These are phyloP conservation scores for Ariolimax columbianus DNA, from an alignment of 2,888 invertebrate genomes.

Conservation along the genomic window DNA sequence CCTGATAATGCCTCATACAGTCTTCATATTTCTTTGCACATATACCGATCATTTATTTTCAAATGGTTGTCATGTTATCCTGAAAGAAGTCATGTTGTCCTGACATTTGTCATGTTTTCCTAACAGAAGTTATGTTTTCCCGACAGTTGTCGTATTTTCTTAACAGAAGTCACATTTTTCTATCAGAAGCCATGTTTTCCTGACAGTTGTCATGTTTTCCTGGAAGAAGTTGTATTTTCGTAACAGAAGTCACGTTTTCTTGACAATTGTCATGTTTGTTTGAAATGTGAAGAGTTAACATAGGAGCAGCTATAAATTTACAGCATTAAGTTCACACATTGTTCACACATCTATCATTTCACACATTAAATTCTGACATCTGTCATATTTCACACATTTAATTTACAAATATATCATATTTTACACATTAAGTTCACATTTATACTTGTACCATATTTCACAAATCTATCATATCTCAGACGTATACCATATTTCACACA, in stretches of 20 bases:
- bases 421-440: too few species aligned
- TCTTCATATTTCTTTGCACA: not conserved
- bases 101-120: not conserved
- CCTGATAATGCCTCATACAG: not conserved
- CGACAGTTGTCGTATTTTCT: too few species aligned
- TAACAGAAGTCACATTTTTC: not conserved
- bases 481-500: too few species aligned
- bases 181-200: not conserved
- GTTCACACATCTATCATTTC: not conserved
- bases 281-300: not conserved
- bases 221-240: not conserved
- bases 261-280: not conserved
- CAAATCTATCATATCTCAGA: too few species aligned
- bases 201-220: not conserved
- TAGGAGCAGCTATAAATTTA: slow-evolving; percentile 28
- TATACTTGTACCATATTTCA: too few species aligned
- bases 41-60: not conserved
- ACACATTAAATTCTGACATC: too few species aligned
- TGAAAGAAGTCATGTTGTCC: not conserved
- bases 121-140: not conserved
- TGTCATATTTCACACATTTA: not conserved
- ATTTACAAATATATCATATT: too few species aligned
- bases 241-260: too few species aligned
- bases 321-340: slow-evolving; percentile 32
- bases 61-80: too few species aligned